Conservation (phyloP, 2,113 vertebrate genomes). For the Lichenostomus cassidix region DNA sequence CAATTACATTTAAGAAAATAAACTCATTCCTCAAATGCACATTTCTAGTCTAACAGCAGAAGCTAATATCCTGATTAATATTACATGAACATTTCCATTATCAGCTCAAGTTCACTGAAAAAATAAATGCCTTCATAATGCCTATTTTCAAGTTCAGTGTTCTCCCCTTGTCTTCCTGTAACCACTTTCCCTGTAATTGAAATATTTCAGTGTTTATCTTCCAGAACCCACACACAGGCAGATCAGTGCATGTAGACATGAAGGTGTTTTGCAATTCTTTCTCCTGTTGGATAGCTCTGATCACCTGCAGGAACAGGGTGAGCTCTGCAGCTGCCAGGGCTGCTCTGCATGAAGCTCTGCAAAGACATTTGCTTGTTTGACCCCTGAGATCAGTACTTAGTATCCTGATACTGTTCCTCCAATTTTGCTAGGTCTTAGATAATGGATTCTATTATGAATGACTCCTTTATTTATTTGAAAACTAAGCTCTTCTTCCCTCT, state of each 20-base stretch:
- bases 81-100: neutral
- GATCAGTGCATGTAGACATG: fast-evolving
- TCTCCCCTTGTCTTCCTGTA: neutral
- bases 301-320: fast-evolving
- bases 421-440: neutral
- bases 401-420: neutral
- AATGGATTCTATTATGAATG: neutral
- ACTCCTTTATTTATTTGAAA: neutral
- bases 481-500: neutral
- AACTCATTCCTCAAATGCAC: neutral
- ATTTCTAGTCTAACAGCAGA: neutral
- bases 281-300: no score
- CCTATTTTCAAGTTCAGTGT: neutral
- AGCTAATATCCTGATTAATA: neutral
- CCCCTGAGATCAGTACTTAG: fast-evolving
- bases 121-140: neutral
- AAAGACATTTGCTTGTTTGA: neutral
- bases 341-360: neutral
- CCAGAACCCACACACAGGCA: neutral
- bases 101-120: neutral
- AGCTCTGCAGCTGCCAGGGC: neutral
- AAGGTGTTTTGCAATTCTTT: neutral
- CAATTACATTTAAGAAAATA: neutral
- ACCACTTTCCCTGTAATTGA: neutral
- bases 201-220: neutral